Evolutionary conservation across 1,140 invertebrate species (phyloP).

Genomic region (Drosophila arawakana): DNA sequence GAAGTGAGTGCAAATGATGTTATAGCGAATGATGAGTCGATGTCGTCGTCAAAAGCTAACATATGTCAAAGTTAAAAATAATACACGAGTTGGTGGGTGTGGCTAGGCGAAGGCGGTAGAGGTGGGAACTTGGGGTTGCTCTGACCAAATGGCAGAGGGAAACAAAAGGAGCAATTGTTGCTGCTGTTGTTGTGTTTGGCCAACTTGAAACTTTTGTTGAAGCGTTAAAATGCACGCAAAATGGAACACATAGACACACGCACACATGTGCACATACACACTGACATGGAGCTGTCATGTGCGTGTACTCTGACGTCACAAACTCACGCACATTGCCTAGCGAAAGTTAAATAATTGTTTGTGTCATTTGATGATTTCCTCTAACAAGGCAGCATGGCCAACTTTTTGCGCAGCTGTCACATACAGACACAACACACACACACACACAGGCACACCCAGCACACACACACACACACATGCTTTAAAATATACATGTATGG

Average conservation of each 20-base stretch:
- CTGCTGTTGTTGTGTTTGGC: slow-evolving; percentile 35
- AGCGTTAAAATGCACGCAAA: slow-evolving; percentile 59
- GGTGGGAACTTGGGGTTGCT: not conserved
- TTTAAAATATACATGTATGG: slow-evolving; percentile 5
- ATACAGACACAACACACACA: slow-evolving; percentile 40
- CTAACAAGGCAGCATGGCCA: slow-evolving; percentile 62
- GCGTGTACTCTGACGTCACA: slow-evolving; percentile 64
- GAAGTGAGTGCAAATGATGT: slow-evolving; percentile 43
- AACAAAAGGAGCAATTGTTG: slow-evolving; percentile 48
- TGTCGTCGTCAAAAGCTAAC: slow-evolving; percentile 71
- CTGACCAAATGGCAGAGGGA: slow-evolving; percentile 4
- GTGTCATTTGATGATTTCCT: slow-evolving; percentile 82
- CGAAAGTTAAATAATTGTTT: slow-evolving; percentile 82
- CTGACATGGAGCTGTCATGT: slow-evolving; percentile 44
- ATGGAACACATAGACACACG: slow-evolving; percentile 26
- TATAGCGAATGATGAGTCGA: slow-evolving; percentile 67
- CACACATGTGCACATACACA: slow-evolving; percentile 3
- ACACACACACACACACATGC: slow-evolving; percentile 16
- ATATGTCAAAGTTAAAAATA: slow-evolving; percentile 82
- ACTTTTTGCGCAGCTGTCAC: slow-evolving; percentile 74
- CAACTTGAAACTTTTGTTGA: slow-evolving; percentile 58
- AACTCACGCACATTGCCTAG: slow-evolving; percentile 69
- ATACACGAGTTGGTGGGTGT: slow-evolving; percentile 41
- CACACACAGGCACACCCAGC: slow-evolving; percentile 16
- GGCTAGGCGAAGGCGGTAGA: not conserved